These are phyloP conservation scores for Rhegmatorhina hoffmannsi DNA, from an alignment of 2,113 vertebrate species.

Conservation along the genomic window DNA sequence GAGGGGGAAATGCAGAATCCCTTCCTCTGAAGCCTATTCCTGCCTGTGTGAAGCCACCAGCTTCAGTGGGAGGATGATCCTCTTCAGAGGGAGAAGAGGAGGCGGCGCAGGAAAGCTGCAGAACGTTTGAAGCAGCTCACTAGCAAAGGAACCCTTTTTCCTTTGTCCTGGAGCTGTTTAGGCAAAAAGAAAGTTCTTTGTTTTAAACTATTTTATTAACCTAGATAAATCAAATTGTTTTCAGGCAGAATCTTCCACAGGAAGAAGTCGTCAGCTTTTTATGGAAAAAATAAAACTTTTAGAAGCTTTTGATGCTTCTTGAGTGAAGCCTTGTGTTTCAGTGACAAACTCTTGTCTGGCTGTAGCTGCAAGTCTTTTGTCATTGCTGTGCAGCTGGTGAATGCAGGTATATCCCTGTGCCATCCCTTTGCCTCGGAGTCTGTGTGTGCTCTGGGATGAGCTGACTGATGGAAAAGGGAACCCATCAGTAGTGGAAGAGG, in stretches of 20 bases:
- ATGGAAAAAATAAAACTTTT: neutral
- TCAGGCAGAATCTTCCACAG: neutral
- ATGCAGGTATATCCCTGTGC: rapidly evolving
- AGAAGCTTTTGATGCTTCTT: neutral
- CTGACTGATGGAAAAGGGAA: neutral
- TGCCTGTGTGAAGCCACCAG: neutral
- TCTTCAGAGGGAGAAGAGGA: neutral
- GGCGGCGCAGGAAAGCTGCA: neutral
- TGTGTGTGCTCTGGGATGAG: rapidly evolving
- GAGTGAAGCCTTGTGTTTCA: neutral
- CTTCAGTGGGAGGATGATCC: neutral
- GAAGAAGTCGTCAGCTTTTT: neutral
- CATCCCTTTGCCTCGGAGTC: neutral
- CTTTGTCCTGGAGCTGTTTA: neutral
- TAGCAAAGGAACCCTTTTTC: neutral
- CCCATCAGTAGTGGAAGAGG: neutral
- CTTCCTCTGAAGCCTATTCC: neutral
- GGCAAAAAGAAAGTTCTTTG: neutral
- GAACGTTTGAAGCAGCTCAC: rapidly evolving
- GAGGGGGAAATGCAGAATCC: neutral
- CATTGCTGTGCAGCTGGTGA: neutral
- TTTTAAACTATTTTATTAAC: neutral
- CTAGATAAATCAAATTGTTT: neutral
- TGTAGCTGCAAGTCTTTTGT: neutral
- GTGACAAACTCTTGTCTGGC: rapidly evolving